Conservation (phyloP, 2,113 vertebrate species). For the Equus quagga region DNA sequence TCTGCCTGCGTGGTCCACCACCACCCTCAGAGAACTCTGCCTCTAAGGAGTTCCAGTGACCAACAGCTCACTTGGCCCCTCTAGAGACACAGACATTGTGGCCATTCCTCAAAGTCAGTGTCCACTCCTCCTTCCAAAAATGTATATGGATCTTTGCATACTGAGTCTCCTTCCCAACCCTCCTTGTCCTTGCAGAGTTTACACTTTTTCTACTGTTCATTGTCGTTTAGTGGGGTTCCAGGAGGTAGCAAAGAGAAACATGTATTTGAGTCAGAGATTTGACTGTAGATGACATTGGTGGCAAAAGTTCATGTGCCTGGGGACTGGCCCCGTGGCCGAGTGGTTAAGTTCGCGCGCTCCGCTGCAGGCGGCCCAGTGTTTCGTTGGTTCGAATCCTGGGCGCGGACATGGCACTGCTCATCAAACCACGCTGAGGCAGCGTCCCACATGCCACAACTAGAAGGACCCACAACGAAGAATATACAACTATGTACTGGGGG, state of each 20-base stretch:
- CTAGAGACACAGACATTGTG: not conserved
- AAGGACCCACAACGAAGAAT: no score
- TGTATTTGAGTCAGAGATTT: not conserved
- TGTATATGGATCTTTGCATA: not conserved
- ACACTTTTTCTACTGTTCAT: not conserved
- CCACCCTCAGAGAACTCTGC: not conserved
- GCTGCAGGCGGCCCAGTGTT: no score
- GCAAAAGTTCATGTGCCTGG: not conserved
- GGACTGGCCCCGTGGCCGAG: not conserved
- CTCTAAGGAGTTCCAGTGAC: not conserved
- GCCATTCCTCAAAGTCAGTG: not conserved
- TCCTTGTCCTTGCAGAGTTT: not conserved
- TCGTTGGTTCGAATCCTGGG: no score
- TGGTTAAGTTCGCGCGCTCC: no score
- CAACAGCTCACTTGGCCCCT: accelerated
- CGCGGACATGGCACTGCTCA: no score
- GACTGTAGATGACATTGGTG: not conserved
- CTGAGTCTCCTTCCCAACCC: not conserved
- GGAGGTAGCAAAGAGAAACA: not conserved
- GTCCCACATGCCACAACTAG: no score
- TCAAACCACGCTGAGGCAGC: no score
- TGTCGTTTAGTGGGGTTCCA: not conserved
- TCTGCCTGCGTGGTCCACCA: accelerated
- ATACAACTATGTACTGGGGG: no score
- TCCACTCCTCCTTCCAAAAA: not conserved